phyloP scores from a whole-genome alignment of 2,888 invertebrate genomes.

The Callosobruchus maculatus region DNA sequence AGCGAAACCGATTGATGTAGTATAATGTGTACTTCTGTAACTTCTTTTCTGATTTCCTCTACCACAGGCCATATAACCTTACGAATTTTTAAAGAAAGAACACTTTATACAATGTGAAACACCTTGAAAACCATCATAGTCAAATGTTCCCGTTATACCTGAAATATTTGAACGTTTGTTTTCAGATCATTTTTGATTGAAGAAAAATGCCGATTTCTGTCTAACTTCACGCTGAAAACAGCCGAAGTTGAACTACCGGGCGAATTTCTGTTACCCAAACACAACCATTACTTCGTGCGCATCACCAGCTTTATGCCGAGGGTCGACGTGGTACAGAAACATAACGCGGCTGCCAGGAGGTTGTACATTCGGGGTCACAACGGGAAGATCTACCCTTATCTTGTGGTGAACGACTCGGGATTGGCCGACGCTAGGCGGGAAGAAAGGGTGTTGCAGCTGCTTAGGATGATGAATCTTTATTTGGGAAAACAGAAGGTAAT shows the following conservation, averaged over 20 bases:
- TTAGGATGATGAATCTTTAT: slow-evolving; percentile 92
- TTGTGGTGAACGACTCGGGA: slow-evolving; percentile 93
- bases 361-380: slow-evolving; percentile 94
- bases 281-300: slow-evolving; percentile 92
- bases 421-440: slow-evolving; percentile 90
- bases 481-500: slow-evolving; percentile 85
- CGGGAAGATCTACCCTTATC: slow-evolving; percentile 88
- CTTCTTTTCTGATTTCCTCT: too few relatives aligned
- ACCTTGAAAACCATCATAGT: too few relatives aligned
- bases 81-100: too few relatives aligned
- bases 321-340: slow-evolving; percentile 94
- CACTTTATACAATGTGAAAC: too few relatives aligned
- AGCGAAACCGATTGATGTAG: too few relatives aligned
- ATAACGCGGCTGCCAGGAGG: slow-evolving; percentile 80
- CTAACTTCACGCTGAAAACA: slow-evolving; percentile 92
- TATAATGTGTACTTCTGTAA: too few relatives aligned
- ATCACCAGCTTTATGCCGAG: slow-evolving; percentile 96
- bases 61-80: too few relatives aligned
- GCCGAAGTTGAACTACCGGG: slow-evolving; percentile 96
- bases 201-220: slow-evolving; percentile 91
- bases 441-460: slow-evolving; percentile 86
- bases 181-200: slow-evolving; percentile 88
- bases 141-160: too few relatives aligned
- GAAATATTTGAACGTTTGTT: background rate
- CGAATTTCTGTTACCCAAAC: slow-evolving; percentile 90